Evolutionary conservation across 2,888 invertebrate species (phyloP).

Genomic region (Microchrysa polita): DNA sequence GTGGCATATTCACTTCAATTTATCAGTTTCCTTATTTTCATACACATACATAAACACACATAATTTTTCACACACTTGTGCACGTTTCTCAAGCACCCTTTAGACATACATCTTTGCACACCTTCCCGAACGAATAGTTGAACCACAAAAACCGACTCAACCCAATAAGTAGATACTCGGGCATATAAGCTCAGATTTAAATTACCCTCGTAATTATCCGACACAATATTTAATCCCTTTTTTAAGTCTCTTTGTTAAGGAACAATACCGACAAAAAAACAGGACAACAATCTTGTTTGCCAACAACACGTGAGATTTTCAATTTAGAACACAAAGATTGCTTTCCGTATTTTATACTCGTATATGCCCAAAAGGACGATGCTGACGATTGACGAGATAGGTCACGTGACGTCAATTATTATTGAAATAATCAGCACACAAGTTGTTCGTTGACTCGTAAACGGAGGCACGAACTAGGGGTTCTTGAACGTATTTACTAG

Average conservation of each 20-base stretch:
- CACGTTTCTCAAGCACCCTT: constrained; percentile 24
- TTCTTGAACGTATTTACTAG: neutral
- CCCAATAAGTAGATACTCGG: neutral
- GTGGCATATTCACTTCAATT: neutral
- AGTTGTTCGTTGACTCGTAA: constrained; percentile 43
- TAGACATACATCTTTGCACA: neutral
- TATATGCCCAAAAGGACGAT: constrained; percentile 11
- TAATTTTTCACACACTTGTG: constrained; percentile 30
- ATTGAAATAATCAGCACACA: constrained; percentile 31
- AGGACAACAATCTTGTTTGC: constrained; percentile 24
- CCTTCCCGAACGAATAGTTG: constrained; percentile 11
- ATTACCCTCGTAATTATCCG: constrained; percentile 36
- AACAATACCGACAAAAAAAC: constrained; percentile 1
- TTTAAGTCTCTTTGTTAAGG: constrained; percentile 13
- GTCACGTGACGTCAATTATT: constrained; percentile 46
- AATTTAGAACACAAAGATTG: constrained; percentile 11
- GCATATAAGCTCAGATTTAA: constrained; percentile 23
- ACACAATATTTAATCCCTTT: constrained; percentile 33
- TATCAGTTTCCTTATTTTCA: neutral
- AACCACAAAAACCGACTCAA: neutral
- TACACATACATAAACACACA: constrained; percentile 5
- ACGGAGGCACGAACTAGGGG: constrained; percentile 35
- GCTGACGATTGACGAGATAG: constrained; percentile 19
- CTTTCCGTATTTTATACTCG: neutral
- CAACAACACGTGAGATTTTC: constrained; percentile 31